Percentiles rank a stretch among this genome's conserved stretches.
phyloP scores from a whole-genome alignment of 53 echinoderm and acorn worm species.

The Hippasteria phrygiana region DNA sequence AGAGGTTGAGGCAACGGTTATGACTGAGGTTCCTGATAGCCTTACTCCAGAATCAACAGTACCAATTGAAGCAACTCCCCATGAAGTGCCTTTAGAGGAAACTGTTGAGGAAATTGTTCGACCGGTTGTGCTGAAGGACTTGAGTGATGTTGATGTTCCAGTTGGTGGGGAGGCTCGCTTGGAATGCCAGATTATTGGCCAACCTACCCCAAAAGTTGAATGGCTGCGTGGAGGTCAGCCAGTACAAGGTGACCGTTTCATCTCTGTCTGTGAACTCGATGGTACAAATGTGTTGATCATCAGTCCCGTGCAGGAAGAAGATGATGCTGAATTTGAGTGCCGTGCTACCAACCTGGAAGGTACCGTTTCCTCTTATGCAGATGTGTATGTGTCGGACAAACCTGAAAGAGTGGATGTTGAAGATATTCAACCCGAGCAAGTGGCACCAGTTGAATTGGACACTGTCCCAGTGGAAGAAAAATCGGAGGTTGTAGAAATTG shows the following conservation, averaged over 20 bases:
- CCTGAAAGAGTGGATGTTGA: too few relatives aligned
- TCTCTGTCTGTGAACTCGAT: slow-evolving; percentile 70
- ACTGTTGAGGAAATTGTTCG: slow-evolving; percentile 55
- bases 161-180: slow-evolving; percentile 73
- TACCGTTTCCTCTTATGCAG: slow-evolving; percentile 84
- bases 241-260: slow-evolving; percentile 78
- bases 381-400: slow-evolving; percentile 68
- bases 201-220: slow-evolving; percentile 77
- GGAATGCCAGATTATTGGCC: slow-evolving; percentile 81
- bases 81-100: slow-evolving; percentile 61
- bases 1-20: slow-evolving; percentile 9
- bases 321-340: slow-evolving; percentile 95
- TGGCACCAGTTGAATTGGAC: slow-evolving; percentile 51
- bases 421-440: slow-evolving; percentile 36
- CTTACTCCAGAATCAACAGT: not conserved
- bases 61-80: slow-evolving; percentile 37
- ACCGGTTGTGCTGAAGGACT: slow-evolving; percentile 65
- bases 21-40: slow-evolving; percentile 18
- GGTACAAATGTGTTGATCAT: slow-evolving; percentile 84
- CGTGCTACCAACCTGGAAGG: slow-evolving; percentile 90
- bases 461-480: slow-evolving; percentile 37
- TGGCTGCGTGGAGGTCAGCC: slow-evolving; percentile 81
- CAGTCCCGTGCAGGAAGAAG: slow-evolving; percentile 81
- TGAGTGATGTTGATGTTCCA: slow-evolving; percentile 77
- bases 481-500: slow-evolving; percentile 18